phyloP scores from a whole-genome alignment of 1,140 invertebrate species.

The Lordiphosa mommai region DNA sequence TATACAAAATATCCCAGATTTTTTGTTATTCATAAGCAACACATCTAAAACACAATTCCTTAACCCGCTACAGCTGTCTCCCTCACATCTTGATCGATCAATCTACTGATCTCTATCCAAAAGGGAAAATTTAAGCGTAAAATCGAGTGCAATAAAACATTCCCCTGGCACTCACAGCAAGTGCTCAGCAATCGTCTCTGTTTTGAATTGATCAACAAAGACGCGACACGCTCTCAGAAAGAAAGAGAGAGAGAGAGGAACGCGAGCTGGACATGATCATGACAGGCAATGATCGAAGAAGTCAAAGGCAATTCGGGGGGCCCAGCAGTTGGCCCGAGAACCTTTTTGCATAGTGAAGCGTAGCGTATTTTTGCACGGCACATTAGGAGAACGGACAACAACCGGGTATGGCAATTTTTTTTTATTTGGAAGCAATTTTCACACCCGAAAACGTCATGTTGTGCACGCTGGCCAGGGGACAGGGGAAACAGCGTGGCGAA shows the following conservation, averaged over 20 bases:
- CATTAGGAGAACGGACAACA: slow-evolving; percentile 44
- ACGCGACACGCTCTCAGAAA: slow-evolving; percentile 44
- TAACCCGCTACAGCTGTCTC: slow-evolving; percentile 4
- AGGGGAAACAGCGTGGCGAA: slow-evolving; percentile 4
- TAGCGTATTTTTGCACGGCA: slow-evolving; percentile 64
- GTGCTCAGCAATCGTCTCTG: slow-evolving; percentile 38
- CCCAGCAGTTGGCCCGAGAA: slow-evolving; percentile 15
- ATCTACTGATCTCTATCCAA: slow-evolving; percentile 18
- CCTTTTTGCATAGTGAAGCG: slow-evolving; percentile 22
- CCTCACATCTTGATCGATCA: slow-evolving; percentile 10
- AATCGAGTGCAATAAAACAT: slow-evolving; percentile 69
- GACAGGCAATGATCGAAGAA: slow-evolving; percentile 43
- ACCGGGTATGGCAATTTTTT: slow-evolving; percentile 72
- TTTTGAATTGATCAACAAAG: slow-evolving; percentile 46
- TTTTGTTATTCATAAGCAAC: too few relatives aligned
- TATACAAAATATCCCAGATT: too few relatives aligned
- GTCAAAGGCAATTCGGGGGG: slow-evolving; percentile 12
- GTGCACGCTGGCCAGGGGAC: slow-evolving; percentile 17
- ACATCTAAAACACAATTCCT: too few relatives aligned
- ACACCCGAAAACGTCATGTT: slow-evolving; percentile 55
- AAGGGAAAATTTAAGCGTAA: slow-evolving; percentile 43
- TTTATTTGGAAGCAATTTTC: slow-evolving; percentile 78
- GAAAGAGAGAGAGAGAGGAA: slow-evolving; percentile 18
- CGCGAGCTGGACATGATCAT: slow-evolving; percentile 65
- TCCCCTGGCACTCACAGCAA: slow-evolving; percentile 41